Percentiles rank a stretch among this genome's conserved stretches.
Conservation (phyloP, 1,140 invertebrate genomes). For the Drosophila prosaltans region DNA sequence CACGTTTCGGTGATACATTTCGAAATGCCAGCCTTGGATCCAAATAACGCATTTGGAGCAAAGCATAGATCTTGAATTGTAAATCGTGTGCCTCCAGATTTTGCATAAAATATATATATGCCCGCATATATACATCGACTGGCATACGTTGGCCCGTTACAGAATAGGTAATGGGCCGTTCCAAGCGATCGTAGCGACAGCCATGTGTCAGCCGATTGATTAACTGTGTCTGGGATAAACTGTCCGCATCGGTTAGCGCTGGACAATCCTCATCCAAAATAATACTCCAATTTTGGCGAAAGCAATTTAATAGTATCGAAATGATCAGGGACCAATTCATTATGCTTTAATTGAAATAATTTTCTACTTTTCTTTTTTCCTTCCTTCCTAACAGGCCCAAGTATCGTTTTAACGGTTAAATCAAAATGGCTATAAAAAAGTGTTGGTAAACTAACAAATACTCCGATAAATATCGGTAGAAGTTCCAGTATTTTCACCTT, state of each 20-base stretch:
- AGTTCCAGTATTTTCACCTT: background rate
- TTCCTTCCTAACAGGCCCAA: background rate
- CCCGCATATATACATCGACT: conserved; percentile 87
- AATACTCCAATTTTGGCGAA: background rate
- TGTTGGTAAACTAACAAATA: background rate
- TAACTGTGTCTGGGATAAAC: conserved; percentile 89
- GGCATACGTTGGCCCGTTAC: conserved; percentile 82
- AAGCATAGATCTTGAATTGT: conserved; percentile 92
- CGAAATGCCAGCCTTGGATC: conserved; percentile 88
- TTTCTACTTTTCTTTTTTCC: background rate
- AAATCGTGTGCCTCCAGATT: conserved; percentile 90
- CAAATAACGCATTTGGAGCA: conserved; percentile 90
- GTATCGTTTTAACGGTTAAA: conserved; percentile 25
- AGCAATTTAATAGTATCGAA: conserved; percentile 48
- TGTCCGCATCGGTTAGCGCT: conserved; percentile 84
- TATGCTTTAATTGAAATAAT: conserved; percentile 9
- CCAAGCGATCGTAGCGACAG: conserved; percentile 90
- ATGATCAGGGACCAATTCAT: conserved; percentile 53
- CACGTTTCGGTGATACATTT: conserved; percentile 86
- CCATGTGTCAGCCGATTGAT: conserved; percentile 87
- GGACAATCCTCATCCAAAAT: conserved; percentile 83
- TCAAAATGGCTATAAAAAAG: conserved; percentile 16
- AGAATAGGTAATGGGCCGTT: conserved; percentile 85
- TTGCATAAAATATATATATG: conserved; percentile 90
- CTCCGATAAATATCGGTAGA: background rate